These are phyloP conservation scores for Drosophila sordidula DNA, from an alignment of 2,888 invertebrate genomes.

Conservation along the genomic window DNA sequence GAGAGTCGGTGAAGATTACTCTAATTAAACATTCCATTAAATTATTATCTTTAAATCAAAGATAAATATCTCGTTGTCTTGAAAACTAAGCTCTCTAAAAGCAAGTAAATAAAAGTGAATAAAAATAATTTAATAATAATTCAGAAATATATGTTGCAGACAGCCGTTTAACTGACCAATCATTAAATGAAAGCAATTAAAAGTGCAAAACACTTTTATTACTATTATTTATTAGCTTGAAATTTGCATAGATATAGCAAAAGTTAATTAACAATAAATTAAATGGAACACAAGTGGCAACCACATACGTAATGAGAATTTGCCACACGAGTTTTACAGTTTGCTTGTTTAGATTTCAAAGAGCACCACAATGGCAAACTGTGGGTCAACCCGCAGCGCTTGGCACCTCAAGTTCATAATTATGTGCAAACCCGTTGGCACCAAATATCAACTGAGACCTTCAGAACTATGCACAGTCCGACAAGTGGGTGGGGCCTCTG, in stretches of 20 bases:
- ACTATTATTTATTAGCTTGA: slow-evolving; percentile 2
- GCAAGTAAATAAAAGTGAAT: no score
- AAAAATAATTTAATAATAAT: background rate
- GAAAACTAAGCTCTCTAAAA: no score
- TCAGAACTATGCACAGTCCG: slow-evolving; percentile 35
- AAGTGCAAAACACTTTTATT: background rate
- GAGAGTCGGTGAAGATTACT: no score
- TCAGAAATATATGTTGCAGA: background rate
- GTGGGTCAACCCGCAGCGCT: slow-evolving; percentile 11
- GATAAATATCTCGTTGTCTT: no score
- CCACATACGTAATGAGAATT: slow-evolving; percentile 6
- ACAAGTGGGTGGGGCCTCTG: slow-evolving; percentile 2
- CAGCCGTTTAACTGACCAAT: background rate
- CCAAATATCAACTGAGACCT: slow-evolving; percentile 62
- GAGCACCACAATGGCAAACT: slow-evolving; percentile 9
- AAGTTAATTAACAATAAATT: slow-evolving; percentile 32
- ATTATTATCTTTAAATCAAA: no score
- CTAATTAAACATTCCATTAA: no score
- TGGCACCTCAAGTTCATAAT: slow-evolving; percentile 69
- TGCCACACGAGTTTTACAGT: slow-evolving; percentile 10
- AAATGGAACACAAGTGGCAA: slow-evolving; percentile 20
- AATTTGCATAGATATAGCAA: slow-evolving; percentile 3
- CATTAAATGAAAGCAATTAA: slow-evolving; percentile 28
- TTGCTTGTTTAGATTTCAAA: slow-evolving; percentile 21
- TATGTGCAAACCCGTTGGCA: slow-evolving; percentile 50